Evolutionary conservation across 2,797 vertebrate species (phyloP), one percentile per base, ranked within the genome.

Genomic region (Chaetodon trifasciatus): DNA sequence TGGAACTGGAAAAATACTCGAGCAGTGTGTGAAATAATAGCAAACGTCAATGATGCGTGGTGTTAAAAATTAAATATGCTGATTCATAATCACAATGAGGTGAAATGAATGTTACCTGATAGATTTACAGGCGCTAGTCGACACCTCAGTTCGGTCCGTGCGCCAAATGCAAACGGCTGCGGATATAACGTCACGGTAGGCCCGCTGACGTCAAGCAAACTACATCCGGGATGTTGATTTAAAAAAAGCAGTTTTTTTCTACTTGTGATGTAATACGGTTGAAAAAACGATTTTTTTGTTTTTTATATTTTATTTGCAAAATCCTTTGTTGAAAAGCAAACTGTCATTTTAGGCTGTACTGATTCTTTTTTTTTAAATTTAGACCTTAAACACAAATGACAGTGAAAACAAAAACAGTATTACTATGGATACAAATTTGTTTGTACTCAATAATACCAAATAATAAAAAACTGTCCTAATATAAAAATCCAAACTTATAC

Each of bases 41-140:
- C 4, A 55, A 6, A 67, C 6, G 5, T 44, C 8, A 28, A 16
- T 4, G 3, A 12, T 16, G 1, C 16, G 3, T 39, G 1, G 16
- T 35, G n/a, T 46, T 50, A 1, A 6, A 39, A 15, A 46, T 0
- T 15, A 12, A 21, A 32, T 1, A 1, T 35, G 6, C 0, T 0
- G 0, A 24, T 1, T 3, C 0, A 40, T 8, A n/a, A 19, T 0
- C 11, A 3, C 4, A 7, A 0, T 5, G 1, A 1, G 0, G 46
- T 19, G 28, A 17, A 46, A 16, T 1, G 4, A 9, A 13, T 2
- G 1, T 74, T 85, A 90, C 86, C 84, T 80, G 64, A 0, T 55
- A 6, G 23, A 4, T 2, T 17, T 17, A 39, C 0, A 16, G 16
- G 0, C 16, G 17, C 1, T 28, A 15, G 0, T 2, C 10, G n/a